Conservation (phyloP, 2,113 vertebrate genomes). For the Syrrhaptes paradoxus region DNA sequence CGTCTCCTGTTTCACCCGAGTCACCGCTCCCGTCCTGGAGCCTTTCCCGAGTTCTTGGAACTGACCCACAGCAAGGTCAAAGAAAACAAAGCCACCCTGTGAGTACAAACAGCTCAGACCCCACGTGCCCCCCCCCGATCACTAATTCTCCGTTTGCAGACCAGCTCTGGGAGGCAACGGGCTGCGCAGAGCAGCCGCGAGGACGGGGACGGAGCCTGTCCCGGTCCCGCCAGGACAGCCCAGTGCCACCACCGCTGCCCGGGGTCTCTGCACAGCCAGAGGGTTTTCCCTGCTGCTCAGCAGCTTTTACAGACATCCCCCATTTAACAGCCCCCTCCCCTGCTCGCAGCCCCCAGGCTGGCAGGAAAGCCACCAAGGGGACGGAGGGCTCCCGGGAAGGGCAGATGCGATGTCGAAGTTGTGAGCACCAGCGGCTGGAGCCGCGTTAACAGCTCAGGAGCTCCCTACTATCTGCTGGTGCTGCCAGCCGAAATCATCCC, state of each 20-base stretch:
- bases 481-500: constrained; percentile 7
- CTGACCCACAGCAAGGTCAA: background rate
- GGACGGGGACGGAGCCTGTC: fast-evolving
- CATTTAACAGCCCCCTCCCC: fast-evolving
- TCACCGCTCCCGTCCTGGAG: background rate
- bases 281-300: background rate
- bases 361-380: fast-evolving
- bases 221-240: fast-evolving
- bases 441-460: background rate
- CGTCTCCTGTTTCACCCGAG: background rate
- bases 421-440: background rate
- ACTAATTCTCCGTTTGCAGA: fast-evolving
- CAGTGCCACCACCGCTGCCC: fast-evolving
- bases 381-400: fast-evolving
- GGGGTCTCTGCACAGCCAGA: fast-evolving
- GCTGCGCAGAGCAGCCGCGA: fast-evolving
- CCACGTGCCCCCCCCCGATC: fast-evolving
- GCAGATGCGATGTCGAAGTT: background rate
- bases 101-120: background rate
- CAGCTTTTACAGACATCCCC: background rate
- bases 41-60: background rate
- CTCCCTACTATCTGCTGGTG: background rate
- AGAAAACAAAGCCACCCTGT: background rate
- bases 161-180: background rate
- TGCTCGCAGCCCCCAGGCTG: background rate